Percentiles rank a stretch among this genome's conserved stretches.
Evolutionary conservation across 2,888 invertebrate genomes (phyloP).

Genomic region (Alloscopus bannaensis): DNA sequence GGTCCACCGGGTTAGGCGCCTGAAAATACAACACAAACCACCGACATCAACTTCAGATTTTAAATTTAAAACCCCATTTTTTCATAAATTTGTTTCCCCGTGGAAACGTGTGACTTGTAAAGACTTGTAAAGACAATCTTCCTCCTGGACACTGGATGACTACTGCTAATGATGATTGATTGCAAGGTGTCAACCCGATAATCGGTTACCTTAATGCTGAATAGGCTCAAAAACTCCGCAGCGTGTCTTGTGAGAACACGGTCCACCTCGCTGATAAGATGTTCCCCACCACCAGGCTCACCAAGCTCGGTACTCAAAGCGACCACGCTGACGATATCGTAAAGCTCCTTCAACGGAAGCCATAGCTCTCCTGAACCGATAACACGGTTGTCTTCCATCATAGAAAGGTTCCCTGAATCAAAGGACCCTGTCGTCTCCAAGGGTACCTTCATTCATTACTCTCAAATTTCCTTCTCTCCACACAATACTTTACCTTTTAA

Average conservation of each 20-base stretch:
- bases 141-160: no score
- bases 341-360: constrained; percentile 88
- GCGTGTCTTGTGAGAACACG: constrained; percentile 86
- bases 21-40: constrained; percentile 65
- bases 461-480: no score
- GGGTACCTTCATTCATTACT: no score
- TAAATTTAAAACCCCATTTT: no score
- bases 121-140: no score
- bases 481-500: not conserved
- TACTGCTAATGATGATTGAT: no score
- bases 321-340: constrained; percentile 75
- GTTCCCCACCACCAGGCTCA: constrained; percentile 74
- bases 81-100: no score
- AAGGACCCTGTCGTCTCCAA: no score
- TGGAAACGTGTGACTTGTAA: no score
- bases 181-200: no score
- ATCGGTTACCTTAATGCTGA: constrained; percentile 93
- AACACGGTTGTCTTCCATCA: no score
- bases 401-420: no score
- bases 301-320: constrained; percentile 74
- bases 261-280: constrained; percentile 79
- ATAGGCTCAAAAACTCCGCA: constrained; percentile 88
- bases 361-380: constrained; percentile 84
- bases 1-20: constrained; percentile 83
- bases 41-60: constrained; percentile 21